These are phyloP conservation scores for Lepidurus packardi DNA, from an alignment of 1,140 invertebrate genomes.

Conservation along the genomic window DNA sequence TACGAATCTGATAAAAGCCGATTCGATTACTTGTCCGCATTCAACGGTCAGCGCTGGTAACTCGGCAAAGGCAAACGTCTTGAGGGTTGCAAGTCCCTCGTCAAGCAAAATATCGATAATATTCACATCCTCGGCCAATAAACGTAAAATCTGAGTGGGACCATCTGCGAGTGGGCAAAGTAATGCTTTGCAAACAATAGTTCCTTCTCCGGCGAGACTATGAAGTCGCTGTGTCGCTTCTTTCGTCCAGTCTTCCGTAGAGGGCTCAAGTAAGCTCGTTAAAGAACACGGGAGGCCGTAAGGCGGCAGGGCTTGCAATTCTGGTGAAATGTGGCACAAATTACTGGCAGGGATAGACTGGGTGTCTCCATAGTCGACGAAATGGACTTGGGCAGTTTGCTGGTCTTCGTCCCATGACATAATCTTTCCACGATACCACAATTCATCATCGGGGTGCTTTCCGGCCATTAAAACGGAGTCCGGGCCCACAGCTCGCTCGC, in stretches of 20 bases:
- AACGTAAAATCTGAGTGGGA: neutral
- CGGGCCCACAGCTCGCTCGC: neutral
- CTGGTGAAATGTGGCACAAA: neutral
- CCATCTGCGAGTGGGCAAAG: neutral
- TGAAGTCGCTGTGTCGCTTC: neutral
- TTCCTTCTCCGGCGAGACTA: neutral
- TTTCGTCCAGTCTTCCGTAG: neutral
- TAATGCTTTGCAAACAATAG: neutral
- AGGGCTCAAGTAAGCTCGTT: neutral
- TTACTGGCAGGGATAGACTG: neutral
- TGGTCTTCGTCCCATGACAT: neutral
- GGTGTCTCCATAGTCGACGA: constrained; percentile 27
- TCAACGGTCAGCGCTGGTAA: neutral
- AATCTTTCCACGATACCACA: constrained; percentile 11
- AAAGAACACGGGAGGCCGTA: neutral
- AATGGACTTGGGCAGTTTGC: neutral
- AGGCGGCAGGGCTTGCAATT: neutral
- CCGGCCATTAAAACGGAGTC: neutral
- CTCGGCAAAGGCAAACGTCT: neutral
- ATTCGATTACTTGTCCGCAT: neutral
- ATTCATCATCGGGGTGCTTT: constrained; percentile 13
- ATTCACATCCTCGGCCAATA: neutral
- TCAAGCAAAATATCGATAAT: neutral
- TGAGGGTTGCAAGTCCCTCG: neutral
- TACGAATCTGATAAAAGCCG: neutral